Evolutionary conservation across 2,113 vertebrate genomes (phyloP), one percentile per base, ranked within the genome.

Genomic region (Daphoenositta chrysoptera): DNA sequence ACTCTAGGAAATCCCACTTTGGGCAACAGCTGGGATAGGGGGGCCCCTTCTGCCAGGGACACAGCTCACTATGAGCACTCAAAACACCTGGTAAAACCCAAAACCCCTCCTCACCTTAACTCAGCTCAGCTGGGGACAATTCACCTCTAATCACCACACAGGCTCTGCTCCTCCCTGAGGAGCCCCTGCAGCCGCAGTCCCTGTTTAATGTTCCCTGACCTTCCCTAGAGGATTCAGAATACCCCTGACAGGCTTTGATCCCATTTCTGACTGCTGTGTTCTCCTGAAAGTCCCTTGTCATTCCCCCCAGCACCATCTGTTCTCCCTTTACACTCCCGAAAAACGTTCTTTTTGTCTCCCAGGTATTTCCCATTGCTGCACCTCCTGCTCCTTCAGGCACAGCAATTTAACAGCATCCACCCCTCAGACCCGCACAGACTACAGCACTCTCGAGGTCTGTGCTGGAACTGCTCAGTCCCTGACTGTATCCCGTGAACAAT

Each of bases 31-130:
- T 18, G 35, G 17, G 31, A 22, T 3, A 2, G 23, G 50, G 22
- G 10, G 42, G 4, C 10, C 1, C 0, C 1, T 2, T 6, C 22
- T 11, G 1, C 39, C 51, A 45, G 56, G 35, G 18, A 6, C 42
- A 77, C 37, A 24, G 12, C 16, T 24, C 30, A 20, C 15, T 16
- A 27, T 2, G 39, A 13, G 19, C 28, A 53, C 40, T 27, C 31
- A 7, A 5, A 76, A 6, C 63, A 48, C 56, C 35, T 20, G 56
- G 14, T 6, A 12, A 35, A 48, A 19, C 20, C 47, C 56, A 3
- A 42, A 40, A 24, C 1, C 1, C 26, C 66, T 20, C 11, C 40
- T 27, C 48, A 50, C 23, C 23, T 68, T 26, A 13, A 15, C 75
- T 27, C 84, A 13, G 17, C 71, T 4, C 78, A 90, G 61, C 61